phyloP scores from a whole-genome alignment of 2,888 invertebrate genomes.

The Stenchaetothrips biformis region DNA sequence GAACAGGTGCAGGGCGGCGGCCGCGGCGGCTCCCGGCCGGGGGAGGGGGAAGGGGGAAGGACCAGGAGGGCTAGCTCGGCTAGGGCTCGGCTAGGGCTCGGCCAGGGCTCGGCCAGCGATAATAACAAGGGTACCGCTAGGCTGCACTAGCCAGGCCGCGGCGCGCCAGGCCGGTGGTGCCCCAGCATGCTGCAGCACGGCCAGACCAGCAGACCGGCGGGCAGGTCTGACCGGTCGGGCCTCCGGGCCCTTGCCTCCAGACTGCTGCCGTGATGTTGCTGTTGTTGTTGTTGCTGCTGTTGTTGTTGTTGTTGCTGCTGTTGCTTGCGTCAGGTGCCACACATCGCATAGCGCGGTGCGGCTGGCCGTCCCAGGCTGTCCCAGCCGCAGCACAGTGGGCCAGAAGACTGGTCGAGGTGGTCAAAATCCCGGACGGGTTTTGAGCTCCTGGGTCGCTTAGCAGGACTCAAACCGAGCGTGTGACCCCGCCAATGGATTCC shows the following conservation, averaged over 20 bases:
- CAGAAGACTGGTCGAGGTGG: too few relatives aligned
- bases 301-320: background rate
- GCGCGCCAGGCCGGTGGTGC: background rate
- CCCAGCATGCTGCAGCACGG: constrained; percentile 30
- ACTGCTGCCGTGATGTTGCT: too few relatives aligned
- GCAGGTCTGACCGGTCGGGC: constrained; percentile 13
- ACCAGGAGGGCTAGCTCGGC: constrained; percentile 30
- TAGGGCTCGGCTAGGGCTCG: constrained; percentile 37
- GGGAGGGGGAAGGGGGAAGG: constrained; percentile 34
- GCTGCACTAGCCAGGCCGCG: constrained; percentile 24
- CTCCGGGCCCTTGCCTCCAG: background rate
- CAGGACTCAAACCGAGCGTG: too few relatives aligned
- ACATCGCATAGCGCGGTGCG: background rate
- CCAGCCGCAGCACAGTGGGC: too few relatives aligned
- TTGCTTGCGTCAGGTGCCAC: constrained; percentile 17
- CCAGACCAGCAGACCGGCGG: background rate
- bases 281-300: background rate
- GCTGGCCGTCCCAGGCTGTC: background rate
- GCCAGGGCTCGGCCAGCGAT: constrained; percentile 39
- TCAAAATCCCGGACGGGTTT: too few relatives aligned
- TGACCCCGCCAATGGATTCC: too few relatives aligned
- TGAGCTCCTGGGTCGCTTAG: too few relatives aligned
- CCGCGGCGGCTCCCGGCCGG: constrained; percentile 32
- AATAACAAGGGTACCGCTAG: constrained; percentile 37
- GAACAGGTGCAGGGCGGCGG: constrained; percentile 13